Evolutionary conservation across 1,140 invertebrate species (phyloP).

Genomic region (Drosophila sturtevanti): DNA sequence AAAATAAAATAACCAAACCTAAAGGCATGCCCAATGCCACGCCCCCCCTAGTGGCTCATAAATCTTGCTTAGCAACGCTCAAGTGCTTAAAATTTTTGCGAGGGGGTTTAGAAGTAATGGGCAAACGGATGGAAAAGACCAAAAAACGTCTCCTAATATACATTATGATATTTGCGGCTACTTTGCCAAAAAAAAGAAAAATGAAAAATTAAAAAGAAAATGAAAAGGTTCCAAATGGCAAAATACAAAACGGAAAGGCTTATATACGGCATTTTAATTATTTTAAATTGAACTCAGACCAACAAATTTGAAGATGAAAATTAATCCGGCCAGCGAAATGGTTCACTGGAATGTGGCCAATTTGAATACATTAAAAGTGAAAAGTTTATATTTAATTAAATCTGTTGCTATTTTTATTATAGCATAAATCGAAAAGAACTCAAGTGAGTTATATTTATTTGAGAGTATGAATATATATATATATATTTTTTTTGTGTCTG

Average conservation of each 20-base stretch:
- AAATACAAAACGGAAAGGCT: slow-evolving; percentile 27
- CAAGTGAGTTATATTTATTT: not conserved
- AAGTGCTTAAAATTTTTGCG: slow-evolving; percentile 52
- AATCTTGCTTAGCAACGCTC: slow-evolving; percentile 73
- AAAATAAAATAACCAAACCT: slow-evolving; percentile 44
- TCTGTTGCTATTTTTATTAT: slow-evolving; percentile 17
- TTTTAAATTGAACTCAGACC: slow-evolving; percentile 52
- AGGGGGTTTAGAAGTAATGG: not conserved
- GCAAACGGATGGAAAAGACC: too few relatives aligned
- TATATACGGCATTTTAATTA: slow-evolving; percentile 72
- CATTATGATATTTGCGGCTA: slow-evolving; percentile 58
- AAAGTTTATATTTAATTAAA: slow-evolving; percentile 10
- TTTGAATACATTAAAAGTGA: slow-evolving; percentile 1
- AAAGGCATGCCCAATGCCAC: slow-evolving; percentile 51
- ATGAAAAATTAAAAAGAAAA: not conserved
- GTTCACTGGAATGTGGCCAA: slow-evolving; percentile 38
- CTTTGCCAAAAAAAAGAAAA: too few relatives aligned
- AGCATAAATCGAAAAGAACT: slow-evolving; percentile 5
- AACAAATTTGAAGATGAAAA: slow-evolving; percentile 15
- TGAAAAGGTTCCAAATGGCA: slow-evolving; percentile 41
- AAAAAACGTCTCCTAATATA: slow-evolving; percentile 1
- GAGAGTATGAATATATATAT: too few relatives aligned
- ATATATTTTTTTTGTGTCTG: too few relatives aligned
- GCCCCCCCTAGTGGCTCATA: slow-evolving; percentile 55
- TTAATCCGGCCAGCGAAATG: not conserved